A percentile compares a stretch with the other conserved stretches of the same genome.
Conservation (phyloP, 2,113 vertebrate species). For the Chamaea fasciata region DNA sequence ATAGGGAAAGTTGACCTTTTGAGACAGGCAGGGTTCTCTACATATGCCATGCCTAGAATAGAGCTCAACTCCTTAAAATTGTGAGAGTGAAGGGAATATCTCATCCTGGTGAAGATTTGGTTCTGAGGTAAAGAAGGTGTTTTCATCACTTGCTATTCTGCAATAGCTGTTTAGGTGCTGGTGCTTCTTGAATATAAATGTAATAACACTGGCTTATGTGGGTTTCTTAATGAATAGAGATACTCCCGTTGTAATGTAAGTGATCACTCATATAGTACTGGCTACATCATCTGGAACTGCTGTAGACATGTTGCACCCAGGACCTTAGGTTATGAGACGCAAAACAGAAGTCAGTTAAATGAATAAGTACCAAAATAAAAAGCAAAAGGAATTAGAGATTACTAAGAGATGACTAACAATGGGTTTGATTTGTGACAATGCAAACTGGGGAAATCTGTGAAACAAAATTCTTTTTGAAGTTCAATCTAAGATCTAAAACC, state of each 20-base stretch:
- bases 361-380: neutral
- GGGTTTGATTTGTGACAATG: neutral
- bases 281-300: neutral
- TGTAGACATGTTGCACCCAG: neutral
- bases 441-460: neutral
- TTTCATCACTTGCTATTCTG: neutral
- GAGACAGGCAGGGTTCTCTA: neutral
- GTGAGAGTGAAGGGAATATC: neutral
- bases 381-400: neutral
- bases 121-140: neutral
- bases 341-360: neutral
- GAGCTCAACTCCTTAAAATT: neutral
- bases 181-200: neutral
- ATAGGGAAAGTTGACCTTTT: neutral
- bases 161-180: neutral
- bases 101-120: neutral
- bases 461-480: neutral
- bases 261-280: neutral
- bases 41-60: neutral
- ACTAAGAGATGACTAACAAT: neutral
- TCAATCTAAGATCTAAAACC: neutral
- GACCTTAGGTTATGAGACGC: neutral
- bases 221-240: neutral
- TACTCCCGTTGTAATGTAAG: neutral
- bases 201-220: neutral